Base-by-base conservation (phyloP, 2,888 invertebrate genomes). In the Melieria omissa region DNA sequence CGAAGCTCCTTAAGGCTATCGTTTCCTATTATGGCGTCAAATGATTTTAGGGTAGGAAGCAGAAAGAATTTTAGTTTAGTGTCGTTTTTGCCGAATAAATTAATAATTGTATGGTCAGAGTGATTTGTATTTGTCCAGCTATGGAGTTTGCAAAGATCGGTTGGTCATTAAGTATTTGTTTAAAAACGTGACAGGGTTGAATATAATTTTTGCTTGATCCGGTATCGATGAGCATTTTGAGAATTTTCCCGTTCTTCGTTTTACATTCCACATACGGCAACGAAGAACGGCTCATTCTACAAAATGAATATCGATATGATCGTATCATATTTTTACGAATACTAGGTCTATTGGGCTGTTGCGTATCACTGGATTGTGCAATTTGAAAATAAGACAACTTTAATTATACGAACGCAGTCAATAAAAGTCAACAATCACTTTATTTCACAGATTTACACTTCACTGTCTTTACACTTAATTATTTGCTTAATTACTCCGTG, bases 131-230 rank as follows among this genome's bases (percentile, higher is more conserved):
- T 10, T 49, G 49, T 49, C 12, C 49, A 10, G 9, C 49, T 8
- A 49, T 12, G 12, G 49, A 49, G 3, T 49, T 49, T 49, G 49
- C 49, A 49, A 49, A 49, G 49, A 49, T 2, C 1, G 12, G 49
- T 49, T 49, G 8, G 12, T 49, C 49, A 3, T 12, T 10, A 1
- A 1, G 49, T 49, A 49, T 49, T 14, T 60, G 5, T 29, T 9
- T 60, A 9, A 6, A 29, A 29, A 4, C n/a, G 5, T 55, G 55
- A 41, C 29, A 12, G 7, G 60, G 29, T 29, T 16, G 60, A 3
- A 60, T 29, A 29, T 60, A 60, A 60, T 60, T 5, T 29, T 60
- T 60, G 41, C 16, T 60, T 5, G 60, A 60, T 10, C 60, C 60
- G 8, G 60, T 60, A 60, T 60, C 60, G 41, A 60, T 41, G 29